Base-by-base conservation (phyloP, 2,888 invertebrate genomes). In the Himalopsyche japonica region DNA sequence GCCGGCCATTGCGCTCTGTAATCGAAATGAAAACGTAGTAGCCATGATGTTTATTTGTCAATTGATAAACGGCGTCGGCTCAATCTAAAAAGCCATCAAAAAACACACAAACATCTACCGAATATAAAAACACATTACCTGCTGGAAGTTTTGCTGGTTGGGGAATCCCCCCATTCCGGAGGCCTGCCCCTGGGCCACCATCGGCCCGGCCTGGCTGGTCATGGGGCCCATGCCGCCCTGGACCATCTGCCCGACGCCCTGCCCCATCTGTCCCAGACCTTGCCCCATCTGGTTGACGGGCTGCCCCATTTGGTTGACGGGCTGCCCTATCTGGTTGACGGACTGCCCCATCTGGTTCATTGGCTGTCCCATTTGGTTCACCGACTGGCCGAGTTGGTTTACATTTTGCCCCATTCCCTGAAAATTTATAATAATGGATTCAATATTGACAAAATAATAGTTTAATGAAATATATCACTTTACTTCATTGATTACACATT, bases 1-100 rank as follows among this genome's bases (percentile, higher is more conserved):
- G 7, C 93, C 92, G 79, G 92, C 92, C 92, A 94, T 93, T 93
- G 94, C 93, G 87, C 93, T 94, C 90, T 94, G 90, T 76, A 92
- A 92, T 87, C 88, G 90, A 79, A 89, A 89, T 43, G 43, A 43
- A 43, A 43, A 43, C 43, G 43, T 15, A 43, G 43, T 43, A 43
- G 43, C 43, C 43, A 43, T 43, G 43, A 7, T 43, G 43, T 43
- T 43, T 43, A 43, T 43, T 43, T 57, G 10, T 18, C 20, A 85
- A 79, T 84, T 70, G 77, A 84, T 57, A 49, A 18, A 30, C 27
- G 15, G 18, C 47, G 30, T 27, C 82, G 76, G 85, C 84, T 43
- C 24, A 77, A n/a, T 70, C 30, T 70, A 30, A 24, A 32, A 18
- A 77, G 76, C 30, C 15, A 18, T 37, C 48, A 20, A 80, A 57